These are phyloP conservation scores for Oplegnathus fasciatus DNA, from an alignment of 2,113 vertebrate genomes.

Conservation along the genomic window DNA sequence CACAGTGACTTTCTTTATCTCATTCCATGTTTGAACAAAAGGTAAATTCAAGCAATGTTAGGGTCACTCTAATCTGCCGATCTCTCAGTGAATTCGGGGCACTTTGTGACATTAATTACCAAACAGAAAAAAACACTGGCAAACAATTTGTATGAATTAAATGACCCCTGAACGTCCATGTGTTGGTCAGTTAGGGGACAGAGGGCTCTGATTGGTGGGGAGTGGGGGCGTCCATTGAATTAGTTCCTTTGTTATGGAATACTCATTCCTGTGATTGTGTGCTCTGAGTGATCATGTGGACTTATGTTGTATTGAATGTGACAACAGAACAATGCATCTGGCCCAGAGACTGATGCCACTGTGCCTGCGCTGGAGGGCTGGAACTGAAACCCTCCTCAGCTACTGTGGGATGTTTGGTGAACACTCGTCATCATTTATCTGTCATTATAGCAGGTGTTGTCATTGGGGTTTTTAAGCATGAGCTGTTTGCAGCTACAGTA, in stretches of 20 bases:
- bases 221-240: conserved; percentile 61
- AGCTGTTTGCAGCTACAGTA: neutral
- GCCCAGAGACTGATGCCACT: conserved; percentile 32
- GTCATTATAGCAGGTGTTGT: neutral
- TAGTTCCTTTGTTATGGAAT: conserved; percentile 67
- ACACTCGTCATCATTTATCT: neutral
- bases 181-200: conserved; percentile 22
- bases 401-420: conserved; percentile 17
- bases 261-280: conserved; percentile 60
- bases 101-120: conserved; percentile 28
- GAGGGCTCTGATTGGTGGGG: conserved; percentile 64
- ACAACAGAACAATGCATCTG: conserved; percentile 76
- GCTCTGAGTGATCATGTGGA: conserved; percentile 58
- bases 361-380: conserved; percentile 6
- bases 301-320: conserved; percentile 64
- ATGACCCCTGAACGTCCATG: conserved; percentile 23
- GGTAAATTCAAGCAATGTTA: neutral
- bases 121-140: neutral
- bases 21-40: neutral
- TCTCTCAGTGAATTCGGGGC: neutral
- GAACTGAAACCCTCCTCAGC: conserved; percentile 1
- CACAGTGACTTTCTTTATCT: neutral
- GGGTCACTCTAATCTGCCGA: neutral
- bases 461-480: too few species aligned
- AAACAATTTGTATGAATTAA: conserved; percentile 8